These are phyloP conservation scores for Andinoacara biseriatus DNA, from an alignment of 2,113 vertebrate species.

Conservation along the genomic window DNA sequence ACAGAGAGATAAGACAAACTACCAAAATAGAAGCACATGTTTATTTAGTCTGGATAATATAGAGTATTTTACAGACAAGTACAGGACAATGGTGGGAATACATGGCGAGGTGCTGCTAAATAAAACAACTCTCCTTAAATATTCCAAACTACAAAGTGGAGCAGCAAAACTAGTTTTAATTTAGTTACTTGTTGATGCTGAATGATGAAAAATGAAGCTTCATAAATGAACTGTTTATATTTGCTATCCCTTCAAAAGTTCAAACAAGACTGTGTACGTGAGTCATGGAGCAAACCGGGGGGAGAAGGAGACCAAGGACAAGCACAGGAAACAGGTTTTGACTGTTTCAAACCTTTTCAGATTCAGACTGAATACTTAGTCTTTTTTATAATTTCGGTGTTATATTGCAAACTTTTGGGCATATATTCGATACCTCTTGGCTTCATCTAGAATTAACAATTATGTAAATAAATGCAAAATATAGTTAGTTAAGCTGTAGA, in stretches of 20 bases:
- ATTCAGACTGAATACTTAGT: background rate
- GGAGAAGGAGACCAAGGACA: background rate
- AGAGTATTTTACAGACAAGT: background rate
- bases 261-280: background rate
- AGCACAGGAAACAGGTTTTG: background rate
- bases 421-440: background rate
- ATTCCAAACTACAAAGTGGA: background rate
- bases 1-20: slow-evolving; percentile 5
- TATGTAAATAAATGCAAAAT: background rate
- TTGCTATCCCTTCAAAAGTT: background rate
- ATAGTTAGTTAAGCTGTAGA: too few species aligned
- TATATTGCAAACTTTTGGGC: background rate
- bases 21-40: slow-evolving; percentile 12
- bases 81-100: background rate
- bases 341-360: background rate
- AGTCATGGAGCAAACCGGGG: background rate
- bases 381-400: background rate
- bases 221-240: background rate
- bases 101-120: background rate
- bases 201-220: background rate
- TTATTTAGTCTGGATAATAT: slow-evolving; percentile 29
- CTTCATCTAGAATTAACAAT: background rate
- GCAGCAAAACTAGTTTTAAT: background rate
- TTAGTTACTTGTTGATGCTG: background rate
- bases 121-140: background rate